Evolutionary conservation across 2,888 invertebrate genomes (phyloP), one percentile per base, ranked within the genome.

Genomic region (Therioaphis trifolii): DNA sequence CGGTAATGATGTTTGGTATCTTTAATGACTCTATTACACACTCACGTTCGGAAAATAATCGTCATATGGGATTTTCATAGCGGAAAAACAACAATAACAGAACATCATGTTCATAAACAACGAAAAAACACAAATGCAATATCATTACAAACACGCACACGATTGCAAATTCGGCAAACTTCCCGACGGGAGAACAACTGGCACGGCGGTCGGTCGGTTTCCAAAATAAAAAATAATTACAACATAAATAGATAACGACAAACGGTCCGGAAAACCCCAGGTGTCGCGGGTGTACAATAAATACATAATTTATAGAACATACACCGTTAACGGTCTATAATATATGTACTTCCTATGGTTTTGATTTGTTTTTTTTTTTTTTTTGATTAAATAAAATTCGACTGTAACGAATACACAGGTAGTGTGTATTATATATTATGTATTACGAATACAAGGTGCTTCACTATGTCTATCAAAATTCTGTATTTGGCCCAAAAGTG

Each of bases 141-240:
- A 49, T 46, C n/a, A n/a, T 46, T 49, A 29, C 46, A 27, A 46
- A 49, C 27, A 4, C 49, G 29, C 14, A 29, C 12, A 29, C 29
- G 49, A 52, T 52, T 72, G 14, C 29, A 29, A n/a, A 49, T 18
- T 4, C 0, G 12, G 49, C 5, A 27, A 71, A 71, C 49, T 18
- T 18, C 18, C 49, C 18, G 3, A 18, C 18, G 18, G 49, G 15
- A 3, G 15, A 71, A 29, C n/a, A 14, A 29, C 49, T n/a, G 29
- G 5, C n/a, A 4, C 15, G 18, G 15, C 0, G n/a, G 7, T 4
- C 14, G 7, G 29, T 72, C 18, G 29, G 12, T n/a, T 72, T 49
- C 29, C n/a, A 29, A 29, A 72, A 72, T 49, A 71, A 72, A 72
- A 72, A 29, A 72, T n/a, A 49, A 29, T 52, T n/a, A 29, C n/a